Evolutionary conservation across 2,888 invertebrate genomes (phyloP).

Genomic region (Rhimphoctona megacephalus): DNA sequence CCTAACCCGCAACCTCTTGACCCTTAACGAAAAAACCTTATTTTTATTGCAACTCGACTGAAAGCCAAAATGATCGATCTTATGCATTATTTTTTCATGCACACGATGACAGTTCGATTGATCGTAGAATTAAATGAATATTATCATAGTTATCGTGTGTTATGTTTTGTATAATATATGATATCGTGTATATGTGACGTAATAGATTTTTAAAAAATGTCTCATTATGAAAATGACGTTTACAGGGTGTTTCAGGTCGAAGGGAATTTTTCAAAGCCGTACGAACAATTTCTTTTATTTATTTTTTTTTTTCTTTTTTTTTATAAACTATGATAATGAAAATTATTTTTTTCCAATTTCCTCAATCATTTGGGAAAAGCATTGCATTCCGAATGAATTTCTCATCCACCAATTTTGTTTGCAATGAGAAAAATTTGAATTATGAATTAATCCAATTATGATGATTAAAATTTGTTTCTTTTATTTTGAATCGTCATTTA

Average conservation of each 20-base stretch:
- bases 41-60: conserved; percentile 46
- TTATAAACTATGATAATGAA: no score
- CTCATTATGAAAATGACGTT: neutral
- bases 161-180: conserved; percentile 47
- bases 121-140: conserved; percentile 67
- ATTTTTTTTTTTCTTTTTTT: neutral
- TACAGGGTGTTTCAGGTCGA: neutral
- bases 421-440: neutral
- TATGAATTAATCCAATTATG: neutral
- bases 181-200: conserved; percentile 44
- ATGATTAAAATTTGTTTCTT: neutral
- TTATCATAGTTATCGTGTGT: conserved; percentile 42
- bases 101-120: conserved; percentile 74
- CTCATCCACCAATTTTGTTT: neutral
- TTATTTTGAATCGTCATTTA: neutral
- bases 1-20: conserved; percentile 19
- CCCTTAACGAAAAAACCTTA: conserved; percentile 1
- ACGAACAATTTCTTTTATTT: no score
- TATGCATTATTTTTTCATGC: conserved; percentile 80
- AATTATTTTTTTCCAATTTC: neutral
- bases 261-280: conserved; percentile 1
- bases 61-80: conserved; percentile 52
- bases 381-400: neutral
- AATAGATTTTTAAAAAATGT: conserved; percentile 18
- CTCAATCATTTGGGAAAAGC: neutral